Base-by-base conservation (phyloP, 2,113 vertebrate genomes). In the Amblyornis subalaris region DNA sequence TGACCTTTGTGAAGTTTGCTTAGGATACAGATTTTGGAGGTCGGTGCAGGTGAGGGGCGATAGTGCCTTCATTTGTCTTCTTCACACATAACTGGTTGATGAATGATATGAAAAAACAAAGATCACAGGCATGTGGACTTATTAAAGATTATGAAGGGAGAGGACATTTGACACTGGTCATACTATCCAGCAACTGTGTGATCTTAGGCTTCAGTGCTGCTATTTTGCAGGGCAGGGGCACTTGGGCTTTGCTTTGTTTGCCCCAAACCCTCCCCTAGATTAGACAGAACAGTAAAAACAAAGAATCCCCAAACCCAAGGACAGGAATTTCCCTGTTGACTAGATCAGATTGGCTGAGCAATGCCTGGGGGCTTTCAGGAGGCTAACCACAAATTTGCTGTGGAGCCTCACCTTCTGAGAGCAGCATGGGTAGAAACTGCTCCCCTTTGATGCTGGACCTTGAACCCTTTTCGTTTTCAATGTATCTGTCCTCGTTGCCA, bases 391-490 rank as follows among this genome's bases (percentile, higher is more conserved):
- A 73, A 57, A 55, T 82, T 6, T 47, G 12, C 38, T 57, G 40
- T n/a, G 76, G 64, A 86, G 35, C 65, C 55, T 70, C 1, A 0
- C 0, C 2, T 69, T 66, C 40, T 25, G 48, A 74, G 76, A 57
- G 58, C 57, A 14, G 25, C 21, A 60, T 12, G 29, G 64, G 67
- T 48, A 79, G 82, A 42, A 87, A 53, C 36, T n/a, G n/a, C 24
- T 83, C 33, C 38, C 12, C 73, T 96, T 91, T 91, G 82, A 85
- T 92, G 89, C 17, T 73, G 76, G 82, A 88, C 84, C 65, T 86
- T 35, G 42, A 84, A 78, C 61, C 71, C 40, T 5, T 58, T 86
- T 80, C 3, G 4, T 77, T 95, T 76, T 44, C 61, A 40, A 62
- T 11, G 36, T 58, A 44, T 55, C 64, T 76, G 74, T 71, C 77